Percentiles rank a stretch among this genome's conserved stretches.
phyloP scores from a whole-genome alignment of 1,140 invertebrate genomes.

The Lasaia peninsularis region DNA sequence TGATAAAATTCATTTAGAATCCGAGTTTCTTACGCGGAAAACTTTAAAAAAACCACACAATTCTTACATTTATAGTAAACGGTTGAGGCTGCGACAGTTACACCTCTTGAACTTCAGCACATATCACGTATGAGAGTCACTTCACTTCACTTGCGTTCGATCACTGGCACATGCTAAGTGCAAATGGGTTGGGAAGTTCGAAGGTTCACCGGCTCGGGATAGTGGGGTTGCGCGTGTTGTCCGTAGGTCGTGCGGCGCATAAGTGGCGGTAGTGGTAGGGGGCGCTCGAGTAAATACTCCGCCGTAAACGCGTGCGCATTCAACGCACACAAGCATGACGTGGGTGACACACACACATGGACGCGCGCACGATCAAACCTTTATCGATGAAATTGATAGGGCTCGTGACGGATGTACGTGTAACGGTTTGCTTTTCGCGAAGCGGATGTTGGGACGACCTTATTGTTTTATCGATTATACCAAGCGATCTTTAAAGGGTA shows the following conservation, averaged over 20 bases:
- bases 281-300: slow-evolving; percentile 67
- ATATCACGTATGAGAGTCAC: slow-evolving; percentile 60
- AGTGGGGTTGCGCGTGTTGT: slow-evolving; percentile 62
- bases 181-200: slow-evolving; percentile 33
- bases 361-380: slow-evolving; percentile 22
- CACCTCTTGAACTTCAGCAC: slow-evolving; percentile 55
- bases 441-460: slow-evolving; percentile 1
- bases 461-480: background rate
- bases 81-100: slow-evolving; percentile 66
- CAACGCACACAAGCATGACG: slow-evolving; percentile 46
- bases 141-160: slow-evolving; percentile 55
- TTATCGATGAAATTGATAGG: slow-evolving; percentile 15
- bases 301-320: slow-evolving; percentile 56
- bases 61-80: slow-evolving; percentile 67
- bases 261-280: slow-evolving; percentile 70
- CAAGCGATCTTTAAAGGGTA: no score
- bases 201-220: slow-evolving; percentile 45
- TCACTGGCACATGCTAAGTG: slow-evolving; percentile 63
- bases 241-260: slow-evolving; percentile 63
- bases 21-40: background rate
- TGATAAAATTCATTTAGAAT: slow-evolving; percentile 4
- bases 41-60: slow-evolving; percentile 34
- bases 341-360: slow-evolving; percentile 31
- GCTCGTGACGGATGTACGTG: slow-evolving; percentile 14
- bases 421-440: slow-evolving; percentile 20